Base-by-base conservation (phyloP, 2,888 invertebrate genomes). In the Phyllotreta cruciferae region DNA sequence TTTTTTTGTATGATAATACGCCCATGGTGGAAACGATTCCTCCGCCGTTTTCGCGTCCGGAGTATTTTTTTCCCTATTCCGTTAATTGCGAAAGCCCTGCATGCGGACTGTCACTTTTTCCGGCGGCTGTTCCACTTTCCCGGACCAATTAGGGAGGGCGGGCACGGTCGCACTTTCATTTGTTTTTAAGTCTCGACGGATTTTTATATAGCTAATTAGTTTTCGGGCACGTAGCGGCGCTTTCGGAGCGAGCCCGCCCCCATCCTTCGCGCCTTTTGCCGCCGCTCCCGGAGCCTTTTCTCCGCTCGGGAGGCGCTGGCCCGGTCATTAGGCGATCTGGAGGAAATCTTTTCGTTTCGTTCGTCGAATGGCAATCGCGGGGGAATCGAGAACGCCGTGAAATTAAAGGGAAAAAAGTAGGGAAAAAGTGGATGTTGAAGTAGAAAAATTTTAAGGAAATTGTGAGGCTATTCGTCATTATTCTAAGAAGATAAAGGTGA, bases 141-240 rank as follows among this genome's bases (percentile, higher is more conserved):
- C 44, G 36, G 56, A 45, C 60, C 66, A 66, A 66, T 66, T 66
- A 66, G 49, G 57, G 39, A 66, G 63, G 66, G 66, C 65, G 65
- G 52, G 58, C 56, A 65, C 66, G 61, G 68, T 68, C 71, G 75
- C 77, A 79, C 79, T 80, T 80, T 80, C 79, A 80, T 80, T 80
- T 79, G 79, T 79, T 78, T 77, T 76, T 71, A 71, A 72, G 77
- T 78, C 80, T 78, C 80, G 77, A 74, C 78, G 80, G 81, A 81
- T 82, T 82, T 82, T 82, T 82, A 81, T 80, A 77, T 78, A 77
- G 75, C 80, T 82, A 82, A 82, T 82, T 82, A 81, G 79, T 81
- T 82, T 80, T 78, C 73, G 60, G 75, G 79, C 81, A 80, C 81
- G 80, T 81, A 75, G 66, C 54, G 9, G 41, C 44, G 53, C 58